These are phyloP conservation scores for Labia minor DNA, from an alignment of 2,888 invertebrate species.

Conservation along the genomic window DNA sequence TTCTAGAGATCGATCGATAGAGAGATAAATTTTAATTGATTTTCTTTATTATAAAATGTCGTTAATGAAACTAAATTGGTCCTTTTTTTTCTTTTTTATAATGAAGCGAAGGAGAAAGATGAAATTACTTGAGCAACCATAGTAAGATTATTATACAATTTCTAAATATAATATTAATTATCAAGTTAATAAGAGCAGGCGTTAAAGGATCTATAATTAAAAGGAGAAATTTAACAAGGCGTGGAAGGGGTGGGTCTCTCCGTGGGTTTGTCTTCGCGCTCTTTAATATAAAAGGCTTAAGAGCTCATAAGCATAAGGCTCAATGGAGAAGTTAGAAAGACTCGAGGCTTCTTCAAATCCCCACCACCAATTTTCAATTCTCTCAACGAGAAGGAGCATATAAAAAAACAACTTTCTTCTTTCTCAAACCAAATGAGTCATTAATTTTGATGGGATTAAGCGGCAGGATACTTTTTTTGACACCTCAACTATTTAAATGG, in stretches of 20 bases:
- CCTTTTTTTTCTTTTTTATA: neutral
- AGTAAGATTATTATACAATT: neutral
- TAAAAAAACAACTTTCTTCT: neutral
- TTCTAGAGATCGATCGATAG: too few relatives aligned
- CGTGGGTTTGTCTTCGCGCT: neutral
- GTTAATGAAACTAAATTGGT: too few relatives aligned
- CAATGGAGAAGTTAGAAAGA: neutral
- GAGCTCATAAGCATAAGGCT: neutral
- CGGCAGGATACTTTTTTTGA: neutral
- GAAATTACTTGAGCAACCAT: neutral
- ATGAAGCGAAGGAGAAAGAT: neutral
- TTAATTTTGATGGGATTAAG: neutral
- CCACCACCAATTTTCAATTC: neutral
- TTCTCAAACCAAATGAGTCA: neutral
- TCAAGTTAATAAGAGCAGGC: neutral
- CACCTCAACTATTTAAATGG: too few relatives aligned
- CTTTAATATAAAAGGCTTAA: neutral
- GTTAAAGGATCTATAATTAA: conserved; percentile 3
- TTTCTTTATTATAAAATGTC: too few relatives aligned
- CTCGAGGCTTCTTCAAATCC: neutral
- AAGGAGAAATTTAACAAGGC: neutral
- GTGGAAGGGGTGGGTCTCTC: neutral
- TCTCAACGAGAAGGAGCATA: neutral
- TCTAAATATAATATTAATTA: neutral
- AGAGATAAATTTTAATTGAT: too few relatives aligned